Evolutionary conservation across 2,888 invertebrate species (phyloP).

Genomic region (Lymantria dispar): DNA sequence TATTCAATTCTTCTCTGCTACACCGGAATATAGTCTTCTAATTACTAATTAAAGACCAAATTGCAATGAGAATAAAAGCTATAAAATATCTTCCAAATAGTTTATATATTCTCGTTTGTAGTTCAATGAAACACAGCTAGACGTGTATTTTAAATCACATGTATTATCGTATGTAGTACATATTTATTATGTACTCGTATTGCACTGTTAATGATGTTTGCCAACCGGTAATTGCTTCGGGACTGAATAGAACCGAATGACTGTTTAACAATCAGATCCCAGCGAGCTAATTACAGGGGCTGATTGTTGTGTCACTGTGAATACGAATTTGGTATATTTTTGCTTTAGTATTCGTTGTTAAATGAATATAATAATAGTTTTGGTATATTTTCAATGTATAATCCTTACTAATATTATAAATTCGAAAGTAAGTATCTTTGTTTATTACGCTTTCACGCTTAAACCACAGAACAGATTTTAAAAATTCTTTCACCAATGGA

Average conservation of each 20-base stretch:
- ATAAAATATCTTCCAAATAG: too few species aligned
- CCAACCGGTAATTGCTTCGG: constrained; percentile 27
- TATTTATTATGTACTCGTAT: constrained; percentile 3
- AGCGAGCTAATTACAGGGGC: constrained; percentile 41
- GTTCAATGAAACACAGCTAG: too few species aligned
- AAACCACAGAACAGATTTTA: constrained; percentile 12
- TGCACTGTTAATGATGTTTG: constrained; percentile 33
- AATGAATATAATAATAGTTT: neutral
- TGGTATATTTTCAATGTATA: too few species aligned
- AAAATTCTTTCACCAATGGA: too few species aligned
- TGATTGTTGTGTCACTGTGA: constrained; percentile 8
- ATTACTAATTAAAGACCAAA: too few species aligned
- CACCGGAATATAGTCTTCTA: too few species aligned
- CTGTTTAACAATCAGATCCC: constrained; percentile 43
- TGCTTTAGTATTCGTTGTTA: neutral
- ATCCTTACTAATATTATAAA: neutral
- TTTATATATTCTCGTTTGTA: too few species aligned
- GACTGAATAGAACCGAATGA: constrained; percentile 30
- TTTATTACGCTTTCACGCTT: neutral
- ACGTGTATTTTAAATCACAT: too few species aligned
- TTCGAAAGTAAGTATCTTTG: neutral
- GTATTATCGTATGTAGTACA: neutral
- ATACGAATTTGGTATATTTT: neutral
- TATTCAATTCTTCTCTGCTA: too few species aligned
- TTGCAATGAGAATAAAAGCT: too few species aligned